Percentiles rank a stretch among this genome's conserved stretches.
Evolutionary conservation across 2,113 vertebrate genomes (phyloP).

Genomic region (Xiphophorus maculatus): DNA sequence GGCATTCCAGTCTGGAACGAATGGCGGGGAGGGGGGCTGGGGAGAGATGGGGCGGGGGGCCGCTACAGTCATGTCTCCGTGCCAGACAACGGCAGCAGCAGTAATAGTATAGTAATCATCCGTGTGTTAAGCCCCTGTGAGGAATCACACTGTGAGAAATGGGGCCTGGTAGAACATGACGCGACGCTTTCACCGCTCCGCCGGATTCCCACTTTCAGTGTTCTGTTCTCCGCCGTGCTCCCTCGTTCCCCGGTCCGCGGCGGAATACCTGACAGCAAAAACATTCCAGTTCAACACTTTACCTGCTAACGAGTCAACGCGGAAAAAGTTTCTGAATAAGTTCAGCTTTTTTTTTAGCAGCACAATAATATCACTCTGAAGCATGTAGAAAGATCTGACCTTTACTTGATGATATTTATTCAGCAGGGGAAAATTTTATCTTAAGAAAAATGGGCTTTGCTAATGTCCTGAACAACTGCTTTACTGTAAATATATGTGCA

Average conservation of each 20-base stretch:
- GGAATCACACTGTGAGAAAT: slow-evolving; percentile 61
- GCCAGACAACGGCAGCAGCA: slow-evolving; percentile 65
- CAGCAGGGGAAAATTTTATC: too few relatives aligned
- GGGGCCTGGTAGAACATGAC: slow-evolving; percentile 47
- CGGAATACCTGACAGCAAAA: background rate
- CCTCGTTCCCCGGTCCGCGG: background rate
- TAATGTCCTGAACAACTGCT: too few relatives aligned
- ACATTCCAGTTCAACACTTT: background rate
- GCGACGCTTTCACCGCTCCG: slow-evolving; percentile 15
- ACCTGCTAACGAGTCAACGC: too few relatives aligned
- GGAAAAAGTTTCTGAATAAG: too few relatives aligned
- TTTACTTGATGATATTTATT: too few relatives aligned
- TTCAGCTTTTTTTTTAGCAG: too few relatives aligned
- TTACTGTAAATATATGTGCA: too few relatives aligned
- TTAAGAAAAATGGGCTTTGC: too few relatives aligned
- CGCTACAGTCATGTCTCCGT: slow-evolving; percentile 40
- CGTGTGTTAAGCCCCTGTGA: slow-evolving; percentile 29
- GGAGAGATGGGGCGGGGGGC: background rate
- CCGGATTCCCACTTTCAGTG: slow-evolving; percentile 4
- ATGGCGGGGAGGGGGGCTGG: slow-evolving; percentile 21
- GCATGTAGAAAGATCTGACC: too few relatives aligned
- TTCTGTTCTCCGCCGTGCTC: background rate
- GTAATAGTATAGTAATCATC: slow-evolving; percentile 59
- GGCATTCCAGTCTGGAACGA: slow-evolving; percentile 71
- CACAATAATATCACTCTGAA: too few relatives aligned